Evolutionary conservation across 2,888 invertebrate genomes (phyloP).

Genomic region (Prosapia bicincta): DNA sequence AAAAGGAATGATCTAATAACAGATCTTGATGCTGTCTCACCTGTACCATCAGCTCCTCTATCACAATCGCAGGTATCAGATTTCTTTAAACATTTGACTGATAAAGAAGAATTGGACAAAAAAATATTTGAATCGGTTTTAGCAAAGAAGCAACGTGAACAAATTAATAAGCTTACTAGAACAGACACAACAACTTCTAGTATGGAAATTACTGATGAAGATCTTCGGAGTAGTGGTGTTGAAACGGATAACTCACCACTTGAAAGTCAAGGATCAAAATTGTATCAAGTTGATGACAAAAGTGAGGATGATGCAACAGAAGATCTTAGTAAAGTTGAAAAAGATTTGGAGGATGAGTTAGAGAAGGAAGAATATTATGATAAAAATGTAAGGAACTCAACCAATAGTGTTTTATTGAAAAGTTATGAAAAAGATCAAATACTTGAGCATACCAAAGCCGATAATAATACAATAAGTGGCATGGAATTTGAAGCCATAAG

Average conservation of each 20-base stretch:
- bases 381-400: background rate
- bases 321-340: slow-evolving; percentile 36
- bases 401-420: background rate
- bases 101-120: slow-evolving; percentile 50
- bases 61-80: slow-evolving; percentile 46
- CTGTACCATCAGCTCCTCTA: slow-evolving; percentile 38
- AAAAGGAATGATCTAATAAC: slow-evolving; percentile 42
- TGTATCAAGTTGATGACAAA: slow-evolving; percentile 28
- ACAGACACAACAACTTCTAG: slow-evolving; percentile 53
- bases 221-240: slow-evolving; percentile 65
- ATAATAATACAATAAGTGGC: background rate
- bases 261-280: slow-evolving; percentile 50
- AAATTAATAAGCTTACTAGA: slow-evolving; percentile 46
- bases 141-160: slow-evolving; percentile 48
- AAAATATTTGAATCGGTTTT: slow-evolving; percentile 52
- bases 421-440: background rate
- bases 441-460: background rate
- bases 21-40: slow-evolving; percentile 19
- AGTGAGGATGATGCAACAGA: slow-evolving; percentile 34
- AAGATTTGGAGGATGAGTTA: slow-evolving; percentile 30
- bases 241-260: slow-evolving; percentile 64
- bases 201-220: slow-evolving; percentile 60
- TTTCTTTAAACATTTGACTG: slow-evolving; percentile 47
- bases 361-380: slow-evolving; percentile 15
- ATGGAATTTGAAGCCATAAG: slow-evolving; percentile 12